phyloP scores from a whole-genome alignment of 2,888 invertebrate species.

The Blastobasis adustella region DNA sequence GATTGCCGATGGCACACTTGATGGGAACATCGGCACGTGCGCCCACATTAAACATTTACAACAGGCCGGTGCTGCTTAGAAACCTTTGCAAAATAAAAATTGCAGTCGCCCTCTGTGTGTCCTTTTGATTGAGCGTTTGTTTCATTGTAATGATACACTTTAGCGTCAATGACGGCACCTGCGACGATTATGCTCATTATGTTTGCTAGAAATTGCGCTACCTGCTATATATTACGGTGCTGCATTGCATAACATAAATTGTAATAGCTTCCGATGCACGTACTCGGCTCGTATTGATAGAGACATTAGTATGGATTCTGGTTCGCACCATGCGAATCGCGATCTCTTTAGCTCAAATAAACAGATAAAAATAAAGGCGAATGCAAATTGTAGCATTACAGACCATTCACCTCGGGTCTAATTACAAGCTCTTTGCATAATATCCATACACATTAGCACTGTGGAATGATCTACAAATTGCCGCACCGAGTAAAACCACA shows the following conservation, averaged over 20 bases:
- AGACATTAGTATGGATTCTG: background rate
- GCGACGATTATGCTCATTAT: background rate
- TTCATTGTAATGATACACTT: slow-evolving; percentile 30
- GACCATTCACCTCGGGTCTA: slow-evolving; percentile 57
- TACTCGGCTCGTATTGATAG: background rate
- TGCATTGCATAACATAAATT: background rate
- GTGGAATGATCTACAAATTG: slow-evolving; percentile 64
- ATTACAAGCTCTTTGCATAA: slow-evolving; percentile 63
- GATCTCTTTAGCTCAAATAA: slow-evolving; percentile 12
- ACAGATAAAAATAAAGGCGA: slow-evolving; percentile 33
- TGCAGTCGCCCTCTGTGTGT: slow-evolving; percentile 30
- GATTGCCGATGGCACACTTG: slow-evolving; percentile 30
- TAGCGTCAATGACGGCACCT: slow-evolving; percentile 21
- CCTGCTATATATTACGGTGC: background rate
- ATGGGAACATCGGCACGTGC: slow-evolving; percentile 60
- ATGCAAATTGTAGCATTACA: slow-evolving; percentile 50
- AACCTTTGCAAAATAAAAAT: slow-evolving; percentile 47
- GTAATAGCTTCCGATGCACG: background rate
- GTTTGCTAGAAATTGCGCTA: background rate
- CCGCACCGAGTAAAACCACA: slow-evolving; percentile 48
- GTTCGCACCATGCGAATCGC: background rate
- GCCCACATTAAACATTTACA: slow-evolving; percentile 54
- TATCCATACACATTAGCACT: slow-evolving; percentile 65
- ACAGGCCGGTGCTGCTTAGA: slow-evolving; percentile 32
- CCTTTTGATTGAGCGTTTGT: slow-evolving; percentile 39